Evolutionary conservation across 1,140 invertebrate species (phyloP).

Genomic region (Aphelenchoides fujianensis): DNA sequence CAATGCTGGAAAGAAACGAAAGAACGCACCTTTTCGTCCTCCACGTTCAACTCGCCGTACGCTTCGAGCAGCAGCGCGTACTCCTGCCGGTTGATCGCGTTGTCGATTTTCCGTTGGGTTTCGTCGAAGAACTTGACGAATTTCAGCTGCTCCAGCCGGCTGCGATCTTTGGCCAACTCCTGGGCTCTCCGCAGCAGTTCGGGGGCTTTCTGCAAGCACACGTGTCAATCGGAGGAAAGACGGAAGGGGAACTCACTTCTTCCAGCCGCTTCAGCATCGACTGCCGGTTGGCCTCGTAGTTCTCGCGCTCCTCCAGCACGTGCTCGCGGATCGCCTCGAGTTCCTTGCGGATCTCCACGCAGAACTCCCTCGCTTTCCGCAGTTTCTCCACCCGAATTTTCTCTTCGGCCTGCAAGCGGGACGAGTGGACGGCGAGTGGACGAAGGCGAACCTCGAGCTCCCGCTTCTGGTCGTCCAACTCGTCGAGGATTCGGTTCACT

Average conservation of each 20-base stretch:
- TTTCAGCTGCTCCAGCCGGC: background rate
- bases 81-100: background rate
- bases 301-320: background rate
- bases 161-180: background rate
- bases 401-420: background rate
- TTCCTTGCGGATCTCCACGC: background rate
- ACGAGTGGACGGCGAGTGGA: background rate
- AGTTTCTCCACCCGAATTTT: slow-evolving; percentile 4
- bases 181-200: background rate
- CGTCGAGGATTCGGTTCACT: background rate
- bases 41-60: background rate
- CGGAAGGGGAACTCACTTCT: background rate
- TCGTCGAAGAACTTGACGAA: background rate
- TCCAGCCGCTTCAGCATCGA: background rate
- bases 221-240: background rate
- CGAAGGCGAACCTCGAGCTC: background rate
- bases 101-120: background rate
- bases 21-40: background rate
- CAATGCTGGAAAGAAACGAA: background rate
- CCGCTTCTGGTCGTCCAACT: slow-evolving; percentile 12
- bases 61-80: background rate
- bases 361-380: background rate
- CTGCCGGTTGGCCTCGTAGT: background rate
- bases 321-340: background rate
- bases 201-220: slow-evolving; percentile 18